A percentile compares a stretch with the other conserved stretches of the same genome.
phyloP scores from a whole-genome alignment of 2,888 invertebrate genomes.

The Drosophila rellima region DNA sequence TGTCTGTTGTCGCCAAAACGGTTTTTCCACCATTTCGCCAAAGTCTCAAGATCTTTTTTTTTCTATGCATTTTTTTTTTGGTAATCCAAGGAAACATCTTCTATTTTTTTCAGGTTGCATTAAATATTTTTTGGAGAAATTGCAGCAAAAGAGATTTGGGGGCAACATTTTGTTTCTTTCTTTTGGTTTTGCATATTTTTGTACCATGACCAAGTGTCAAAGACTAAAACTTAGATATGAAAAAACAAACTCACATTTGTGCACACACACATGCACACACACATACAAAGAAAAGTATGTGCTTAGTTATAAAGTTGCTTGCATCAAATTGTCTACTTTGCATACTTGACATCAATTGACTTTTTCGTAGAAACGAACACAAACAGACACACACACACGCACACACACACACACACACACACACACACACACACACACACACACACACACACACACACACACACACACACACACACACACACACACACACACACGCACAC shows the following conservation, averaged over 20 bases:
- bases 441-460: constrained; percentile 18
- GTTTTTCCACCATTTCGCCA: neutral
- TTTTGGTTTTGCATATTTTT: constrained; percentile 20
- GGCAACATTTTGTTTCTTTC: constrained; percentile 1
- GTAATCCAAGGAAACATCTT: neutral
- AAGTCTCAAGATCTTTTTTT: neutral
- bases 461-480: constrained; percentile 15
- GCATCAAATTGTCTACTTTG: constrained; percentile 39
- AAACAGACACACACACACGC: constrained; percentile 18
- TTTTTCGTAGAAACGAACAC: constrained; percentile 34
- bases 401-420: too few relatives aligned
- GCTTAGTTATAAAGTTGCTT: constrained; percentile 39
- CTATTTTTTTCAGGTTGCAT: neutral
- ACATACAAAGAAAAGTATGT: neutral
- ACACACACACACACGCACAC: constrained; percentile 15
- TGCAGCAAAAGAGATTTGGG: constrained; percentile 30
- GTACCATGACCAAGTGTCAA: constrained; percentile 34
- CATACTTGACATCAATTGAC: constrained; percentile 67
- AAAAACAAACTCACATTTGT: neutral
- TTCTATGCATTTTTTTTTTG: neutral
- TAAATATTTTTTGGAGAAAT: constrained; percentile 12
- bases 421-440: constrained; percentile 16
- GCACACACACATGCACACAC: constrained; percentile 2
- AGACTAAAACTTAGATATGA: constrained; percentile 7
- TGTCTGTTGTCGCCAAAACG: neutral